These are phyloP conservation scores for Psettodes erumei DNA, from an alignment of 2,113 vertebrate genomes.

Conservation along the genomic window DNA sequence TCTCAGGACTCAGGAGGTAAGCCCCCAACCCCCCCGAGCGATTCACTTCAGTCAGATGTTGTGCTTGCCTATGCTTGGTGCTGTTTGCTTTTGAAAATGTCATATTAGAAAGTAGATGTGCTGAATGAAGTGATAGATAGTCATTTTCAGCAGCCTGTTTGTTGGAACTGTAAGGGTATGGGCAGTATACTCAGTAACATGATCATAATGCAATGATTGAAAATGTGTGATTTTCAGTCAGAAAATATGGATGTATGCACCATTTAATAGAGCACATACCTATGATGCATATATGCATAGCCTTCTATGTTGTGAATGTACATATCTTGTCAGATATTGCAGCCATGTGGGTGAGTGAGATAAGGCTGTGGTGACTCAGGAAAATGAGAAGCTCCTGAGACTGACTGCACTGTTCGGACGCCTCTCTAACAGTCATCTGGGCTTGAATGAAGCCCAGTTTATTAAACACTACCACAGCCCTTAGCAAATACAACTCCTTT, in stretches of 20 bases:
- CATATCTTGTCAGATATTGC: neutral
- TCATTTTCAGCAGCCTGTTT: neutral
- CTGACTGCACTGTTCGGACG: neutral
- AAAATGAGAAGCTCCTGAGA: neutral
- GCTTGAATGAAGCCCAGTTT: neutral
- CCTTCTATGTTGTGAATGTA: neutral
- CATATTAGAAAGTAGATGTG: neutral
- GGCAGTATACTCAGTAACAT: slow-evolving; percentile 16
- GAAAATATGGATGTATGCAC: neutral
- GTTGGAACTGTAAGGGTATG: neutral
- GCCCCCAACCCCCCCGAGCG: neutral
- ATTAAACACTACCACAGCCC: neutral
- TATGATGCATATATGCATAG: neutral
- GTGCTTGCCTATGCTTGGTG: slow-evolving; percentile 5
- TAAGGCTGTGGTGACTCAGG: neutral
- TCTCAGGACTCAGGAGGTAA: neutral
- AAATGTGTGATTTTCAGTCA: neutral
- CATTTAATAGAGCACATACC: neutral
- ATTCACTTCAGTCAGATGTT: slow-evolving; percentile 28
- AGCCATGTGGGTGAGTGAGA: slow-evolving; percentile 1
- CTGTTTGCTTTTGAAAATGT: slow-evolving; percentile 20
- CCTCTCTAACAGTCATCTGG: neutral
- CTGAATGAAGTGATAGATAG: neutral
- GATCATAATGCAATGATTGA: neutral
- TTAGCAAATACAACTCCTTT: neutral